Conservation (phyloP, 2,797 vertebrate genomes). For the Enteromius fasciolatus region DNA sequence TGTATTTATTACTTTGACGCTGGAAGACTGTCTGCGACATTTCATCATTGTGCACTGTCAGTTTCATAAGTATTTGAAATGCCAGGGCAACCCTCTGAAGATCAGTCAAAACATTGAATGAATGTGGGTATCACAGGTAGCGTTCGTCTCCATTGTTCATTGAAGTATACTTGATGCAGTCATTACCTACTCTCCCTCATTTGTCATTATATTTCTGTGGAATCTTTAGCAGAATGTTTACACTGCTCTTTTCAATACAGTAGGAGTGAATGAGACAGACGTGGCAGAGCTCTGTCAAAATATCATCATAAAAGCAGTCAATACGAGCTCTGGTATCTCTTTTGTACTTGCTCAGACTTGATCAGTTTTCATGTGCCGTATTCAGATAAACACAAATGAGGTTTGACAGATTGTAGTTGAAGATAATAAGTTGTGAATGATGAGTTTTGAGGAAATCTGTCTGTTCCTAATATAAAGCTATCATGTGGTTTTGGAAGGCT, state of each 20-base stretch:
- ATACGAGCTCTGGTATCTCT: background rate
- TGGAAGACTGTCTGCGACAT: constrained; percentile 31
- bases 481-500: background rate
- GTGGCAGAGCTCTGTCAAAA: background rate
- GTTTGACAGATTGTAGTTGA: constrained; percentile 11
- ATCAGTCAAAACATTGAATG: background rate
- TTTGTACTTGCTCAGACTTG: background rate
- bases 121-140: background rate
- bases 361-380: background rate
- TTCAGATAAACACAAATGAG: background rate
- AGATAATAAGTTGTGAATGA: background rate
- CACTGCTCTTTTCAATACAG: background rate
- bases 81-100: constrained; percentile 31
- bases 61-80: constrained; percentile 38
- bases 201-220: background rate
- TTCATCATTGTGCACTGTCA: constrained; percentile 35
- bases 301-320: background rate
- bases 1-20: background rate
- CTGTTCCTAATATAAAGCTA: background rate
- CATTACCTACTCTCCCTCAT: background rate
- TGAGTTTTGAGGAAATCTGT: background rate
- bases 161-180: background rate
- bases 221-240: background rate
- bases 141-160: background rate
- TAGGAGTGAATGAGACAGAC: background rate